phyloP scores from a whole-genome alignment of 2,797 vertebrate genomes.

The Lagodon rhomboides region DNA sequence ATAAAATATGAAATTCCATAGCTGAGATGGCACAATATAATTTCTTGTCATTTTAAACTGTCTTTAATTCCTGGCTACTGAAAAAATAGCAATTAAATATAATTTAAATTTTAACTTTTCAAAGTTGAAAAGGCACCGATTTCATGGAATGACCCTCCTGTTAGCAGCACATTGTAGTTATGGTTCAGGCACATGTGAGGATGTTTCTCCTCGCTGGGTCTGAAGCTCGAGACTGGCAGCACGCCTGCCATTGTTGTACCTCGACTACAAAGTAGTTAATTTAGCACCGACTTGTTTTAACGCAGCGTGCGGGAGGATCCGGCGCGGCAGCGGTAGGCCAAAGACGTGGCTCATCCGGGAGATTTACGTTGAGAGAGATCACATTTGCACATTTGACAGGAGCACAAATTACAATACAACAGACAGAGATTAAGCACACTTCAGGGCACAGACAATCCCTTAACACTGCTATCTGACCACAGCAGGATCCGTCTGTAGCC shows the following conservation, averaged over 20 bases:
- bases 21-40: too few relatives aligned
- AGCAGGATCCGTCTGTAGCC: slow-evolving; percentile 49
- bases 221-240: slow-evolving; percentile 10
- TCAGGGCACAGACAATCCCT: slow-evolving; percentile 52
- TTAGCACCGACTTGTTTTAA: slow-evolving; percentile 29
- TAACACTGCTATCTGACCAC: slow-evolving; percentile 62
- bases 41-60: too few relatives aligned
- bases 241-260: slow-evolving; percentile 7
- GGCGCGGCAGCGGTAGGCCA: neutral
- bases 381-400: slow-evolving; percentile 58
- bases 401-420: slow-evolving; percentile 50
- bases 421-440: slow-evolving; percentile 61
- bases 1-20: too few relatives aligned
- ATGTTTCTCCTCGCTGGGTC: neutral
- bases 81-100: too few relatives aligned
- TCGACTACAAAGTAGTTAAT: slow-evolving; percentile 30
- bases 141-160: too few relatives aligned
- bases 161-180: slow-evolving; percentile 1
- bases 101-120: too few relatives aligned
- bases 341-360: slow-evolving; percentile 22
- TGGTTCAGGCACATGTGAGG: neutral
- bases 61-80: too few relatives aligned
- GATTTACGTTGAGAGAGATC: slow-evolving; percentile 36
- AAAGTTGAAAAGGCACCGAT: too few relatives aligned
- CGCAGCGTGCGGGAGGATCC: neutral